A percentile compares a stretch with the other conserved stretches of the same genome.
phyloP scores from a whole-genome alignment of 1,140 invertebrate species.

The Hycleus phaleratus region DNA sequence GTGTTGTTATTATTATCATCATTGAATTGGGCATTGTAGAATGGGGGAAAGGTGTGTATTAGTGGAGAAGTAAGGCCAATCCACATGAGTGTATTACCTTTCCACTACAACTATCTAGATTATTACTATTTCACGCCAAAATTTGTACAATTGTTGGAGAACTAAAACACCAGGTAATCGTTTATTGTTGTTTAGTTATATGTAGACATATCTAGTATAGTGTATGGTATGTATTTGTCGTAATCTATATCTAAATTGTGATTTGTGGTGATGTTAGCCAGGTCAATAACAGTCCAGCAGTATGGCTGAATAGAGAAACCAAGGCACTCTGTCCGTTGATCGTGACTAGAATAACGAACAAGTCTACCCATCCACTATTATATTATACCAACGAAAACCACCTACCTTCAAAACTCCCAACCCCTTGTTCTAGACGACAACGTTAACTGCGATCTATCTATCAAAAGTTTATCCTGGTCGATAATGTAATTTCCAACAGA shows the following conservation, averaged over 20 bases:
- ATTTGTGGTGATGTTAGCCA: conserved; percentile 21
- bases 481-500: conserved; percentile 25
- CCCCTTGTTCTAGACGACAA: not conserved
- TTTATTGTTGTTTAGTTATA: conserved; percentile 7
- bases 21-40: not conserved
- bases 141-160: conserved; percentile 3
- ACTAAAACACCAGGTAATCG: conserved; percentile 10
- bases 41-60: not conserved
- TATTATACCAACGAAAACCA: not conserved
- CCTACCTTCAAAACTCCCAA: not conserved
- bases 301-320: conserved; percentile 15
- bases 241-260: conserved; percentile 22
- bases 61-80: not conserved
- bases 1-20: not conserved
- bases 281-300: conserved; percentile 15
- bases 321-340: not conserved
- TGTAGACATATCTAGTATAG: not conserved
- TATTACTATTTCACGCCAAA: not conserved
- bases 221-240: not conserved
- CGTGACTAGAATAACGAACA: conserved; percentile 22
- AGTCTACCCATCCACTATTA: not conserved
- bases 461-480: conserved; percentile 27
- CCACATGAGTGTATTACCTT: not conserved
- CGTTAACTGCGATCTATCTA: conserved; percentile 25
- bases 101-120: not conserved